Evolutionary conservation across 2,113 vertebrate genomes (phyloP).

Genomic region (Cygnus atratus): DNA sequence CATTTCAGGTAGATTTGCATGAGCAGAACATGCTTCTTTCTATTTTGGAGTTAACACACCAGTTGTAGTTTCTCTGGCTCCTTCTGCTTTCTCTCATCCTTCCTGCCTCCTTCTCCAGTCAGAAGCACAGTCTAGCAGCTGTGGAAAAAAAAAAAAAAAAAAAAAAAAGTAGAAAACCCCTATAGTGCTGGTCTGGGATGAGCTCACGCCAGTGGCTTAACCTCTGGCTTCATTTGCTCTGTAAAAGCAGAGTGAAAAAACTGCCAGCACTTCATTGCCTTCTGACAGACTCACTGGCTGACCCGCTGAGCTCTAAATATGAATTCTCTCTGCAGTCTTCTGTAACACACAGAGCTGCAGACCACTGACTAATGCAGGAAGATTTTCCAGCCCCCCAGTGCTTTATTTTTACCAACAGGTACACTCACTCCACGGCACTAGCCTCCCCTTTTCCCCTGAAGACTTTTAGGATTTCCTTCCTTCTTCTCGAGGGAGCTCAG

Average conservation of each 20-base stretch:
- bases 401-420: not conserved
- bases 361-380: rapidly evolving
- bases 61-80: not conserved
- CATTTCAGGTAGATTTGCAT: not conserved
- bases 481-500: not conserved
- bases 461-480: not conserved
- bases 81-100: not conserved
- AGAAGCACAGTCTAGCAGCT: not conserved
- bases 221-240: not conserved
- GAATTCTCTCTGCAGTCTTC: not conserved
- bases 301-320: not conserved
- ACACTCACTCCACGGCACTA: not conserved
- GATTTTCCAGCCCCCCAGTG: not conserved
- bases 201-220: not conserved
- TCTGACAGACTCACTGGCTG: not conserved
- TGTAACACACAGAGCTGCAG: not conserved
- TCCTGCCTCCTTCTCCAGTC: not conserved
- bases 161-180: not conserved
- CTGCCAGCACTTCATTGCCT: not conserved
- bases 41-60: not conserved
- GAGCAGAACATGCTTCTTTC: not conserved
- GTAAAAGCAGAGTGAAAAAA: not conserved
- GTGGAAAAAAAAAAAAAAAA: not conserved
- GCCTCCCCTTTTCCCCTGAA: not conserved
- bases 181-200: not conserved